Evolutionary conservation across 2,888 invertebrate species (phyloP), one percentile per base, ranked within the genome.

Genomic region (Dasypogon diadema): DNA sequence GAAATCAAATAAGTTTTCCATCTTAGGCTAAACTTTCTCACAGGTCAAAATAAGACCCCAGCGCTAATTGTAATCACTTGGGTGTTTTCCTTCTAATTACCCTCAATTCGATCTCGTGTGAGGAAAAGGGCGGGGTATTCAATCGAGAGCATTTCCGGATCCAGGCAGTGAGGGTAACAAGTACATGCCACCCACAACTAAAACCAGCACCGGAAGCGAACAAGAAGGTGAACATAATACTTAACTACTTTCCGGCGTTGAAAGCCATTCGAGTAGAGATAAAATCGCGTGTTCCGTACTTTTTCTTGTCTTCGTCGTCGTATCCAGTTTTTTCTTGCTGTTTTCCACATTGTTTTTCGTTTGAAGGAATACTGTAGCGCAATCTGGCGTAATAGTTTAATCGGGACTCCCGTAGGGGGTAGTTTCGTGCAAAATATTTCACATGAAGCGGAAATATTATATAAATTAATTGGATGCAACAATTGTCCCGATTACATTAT

Each of bases 141-240:
- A 60, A 60, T 60, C 58, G 58, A 60, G 34, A 60, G 34, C 24
- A 60, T 18, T 60, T 60, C 58, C 58, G 58, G 58, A 60, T 30
- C 34, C 21, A 24, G 2, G 55, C 10, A 10, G n/a, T 21, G 22
- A n/a, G 55, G 54, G 42, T 8, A 42, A 2, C 1, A 42, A 42
- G 55, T 21, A 5, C 10, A 6, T 22, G 3, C 18, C 22, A 4
- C 5, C 55, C 10, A 24, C n/a, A 55, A 2, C n/a, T 42, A 42
- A 12, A 2, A 12, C 42, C n/a, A 42, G n/a, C 42, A 70, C 42
- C 77, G 77, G 77, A 77, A 77, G 65, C 30, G 46, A 70, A 63
- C 75, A 77, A 77, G 77, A 74, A 75, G 75, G 72, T 75, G 55
- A 75, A 74, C 74, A 77, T 60, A 74, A 74, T 76, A 77, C 21